Evolutionary conservation across 2,888 invertebrate species (phyloP).

Genomic region (Ptychoptera contaminata): DNA sequence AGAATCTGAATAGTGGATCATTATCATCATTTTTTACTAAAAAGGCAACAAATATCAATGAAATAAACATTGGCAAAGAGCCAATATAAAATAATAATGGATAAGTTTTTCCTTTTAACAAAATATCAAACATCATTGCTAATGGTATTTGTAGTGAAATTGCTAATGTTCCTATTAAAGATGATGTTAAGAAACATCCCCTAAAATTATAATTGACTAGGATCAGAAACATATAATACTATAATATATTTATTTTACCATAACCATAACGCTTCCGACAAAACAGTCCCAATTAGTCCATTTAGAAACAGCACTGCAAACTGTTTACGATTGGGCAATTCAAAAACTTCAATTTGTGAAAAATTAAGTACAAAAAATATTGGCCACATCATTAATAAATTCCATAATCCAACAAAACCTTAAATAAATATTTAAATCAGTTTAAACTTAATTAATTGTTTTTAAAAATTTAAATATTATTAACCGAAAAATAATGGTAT

Average conservation of each 20-base stretch:
- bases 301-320: constrained; percentile 68
- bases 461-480: constrained; percentile 23
- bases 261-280: constrained; percentile 85
- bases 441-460: neutral
- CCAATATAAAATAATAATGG: constrained; percentile 61
- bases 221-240: neutral
- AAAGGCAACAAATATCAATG: constrained; percentile 39
- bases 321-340: constrained; percentile 68
- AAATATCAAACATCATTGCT: constrained; percentile 70
- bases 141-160: constrained; percentile 79
- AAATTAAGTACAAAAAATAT: constrained; percentile 76
- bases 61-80: constrained; percentile 55
- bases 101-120: constrained; percentile 51
- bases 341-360: constrained; percentile 65
- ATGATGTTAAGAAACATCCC: constrained; percentile 89
- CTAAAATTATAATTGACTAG: constrained; percentile 32
- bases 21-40: constrained; percentile 66
- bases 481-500: constrained; percentile 94
- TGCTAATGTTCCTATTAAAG: constrained; percentile 72
- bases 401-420: constrained; percentile 91
- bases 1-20: constrained; percentile 50
- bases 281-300: constrained; percentile 77
- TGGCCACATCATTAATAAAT: constrained; percentile 77
- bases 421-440: constrained; percentile 15
- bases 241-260: constrained; percentile 39